These are phyloP conservation scores for Neomonachus schauinslandi DNA, from an alignment of 2,113 vertebrate species.

Conservation along the genomic window DNA sequence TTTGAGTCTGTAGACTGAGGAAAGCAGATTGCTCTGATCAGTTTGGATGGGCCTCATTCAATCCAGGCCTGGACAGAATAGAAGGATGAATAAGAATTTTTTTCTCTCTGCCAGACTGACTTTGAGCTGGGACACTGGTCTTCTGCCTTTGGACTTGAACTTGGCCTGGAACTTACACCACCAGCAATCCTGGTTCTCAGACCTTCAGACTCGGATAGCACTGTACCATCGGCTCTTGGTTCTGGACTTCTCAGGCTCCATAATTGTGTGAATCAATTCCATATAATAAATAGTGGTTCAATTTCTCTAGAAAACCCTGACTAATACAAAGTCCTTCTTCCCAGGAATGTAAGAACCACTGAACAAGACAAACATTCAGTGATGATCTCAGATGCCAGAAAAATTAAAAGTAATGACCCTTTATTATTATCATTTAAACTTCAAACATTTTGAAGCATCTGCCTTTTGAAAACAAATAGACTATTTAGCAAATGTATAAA, in stretches of 20 bases:
- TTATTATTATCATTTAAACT: neutral
- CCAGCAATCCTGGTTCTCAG: neutral
- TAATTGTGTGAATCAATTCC: neutral
- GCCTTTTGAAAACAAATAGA: conserved; percentile 10
- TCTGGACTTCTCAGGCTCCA: neutral
- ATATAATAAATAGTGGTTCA: neutral
- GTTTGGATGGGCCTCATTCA: neutral
- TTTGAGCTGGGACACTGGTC: neutral
- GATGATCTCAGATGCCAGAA: neutral
- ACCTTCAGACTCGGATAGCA: neutral
- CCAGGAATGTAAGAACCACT: neutral
- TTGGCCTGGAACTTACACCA: neutral
- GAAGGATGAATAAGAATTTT: neutral
- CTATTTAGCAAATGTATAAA: neutral
- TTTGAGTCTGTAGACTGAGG: neutral
- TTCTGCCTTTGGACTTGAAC: neutral
- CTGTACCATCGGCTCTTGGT: neutral
- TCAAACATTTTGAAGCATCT: neutral
- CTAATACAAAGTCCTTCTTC: neutral
- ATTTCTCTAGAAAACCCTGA: neutral
- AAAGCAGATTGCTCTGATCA: neutral
- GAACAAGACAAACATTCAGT: neutral
- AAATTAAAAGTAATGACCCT: neutral
- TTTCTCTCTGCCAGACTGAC: neutral
- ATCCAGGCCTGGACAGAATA: neutral